Percentiles rank a stretch among this genome's conserved stretches.
Conservation (phyloP, 2,797 vertebrate genomes). For the Cheirogaleus major region DNA sequence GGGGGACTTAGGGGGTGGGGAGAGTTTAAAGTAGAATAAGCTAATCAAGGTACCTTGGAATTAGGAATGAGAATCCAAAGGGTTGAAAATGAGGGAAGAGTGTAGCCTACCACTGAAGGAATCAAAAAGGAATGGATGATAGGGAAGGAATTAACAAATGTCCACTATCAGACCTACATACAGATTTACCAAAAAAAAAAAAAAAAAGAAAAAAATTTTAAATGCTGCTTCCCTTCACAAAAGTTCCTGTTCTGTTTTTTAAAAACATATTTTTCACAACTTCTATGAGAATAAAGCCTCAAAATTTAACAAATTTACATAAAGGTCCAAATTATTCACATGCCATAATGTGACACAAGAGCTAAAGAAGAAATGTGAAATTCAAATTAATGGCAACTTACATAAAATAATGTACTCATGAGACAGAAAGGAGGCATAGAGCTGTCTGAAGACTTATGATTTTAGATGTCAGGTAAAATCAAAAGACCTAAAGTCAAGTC, state of each 20-base stretch:
- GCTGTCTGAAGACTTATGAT: not conserved
- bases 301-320: conserved; percentile 23
- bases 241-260: not conserved
- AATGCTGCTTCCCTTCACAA: not conserved
- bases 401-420: not conserved
- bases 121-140: not conserved
- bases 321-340: conserved; percentile 36
- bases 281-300: not conserved
- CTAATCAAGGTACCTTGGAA: not conserved
- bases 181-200: not conserved
- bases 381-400: conserved; percentile 17
- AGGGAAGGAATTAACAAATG: not conserved
- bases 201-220: not conserved
- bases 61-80: not conserved
- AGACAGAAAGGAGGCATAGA: not conserved
- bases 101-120: not conserved
- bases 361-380: conserved; percentile 40
- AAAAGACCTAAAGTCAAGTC: conserved; percentile 21
- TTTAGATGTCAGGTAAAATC: conserved; percentile 22
- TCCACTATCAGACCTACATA: not conserved
- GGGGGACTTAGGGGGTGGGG: too few relatives aligned
- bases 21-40: not conserved
- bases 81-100: not conserved
- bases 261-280: not conserved
- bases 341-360: not conserved